These are phyloP conservation scores for Galagoides demidoff DNA, from an alignment of 2,797 vertebrate species.

Conservation along the genomic window DNA sequence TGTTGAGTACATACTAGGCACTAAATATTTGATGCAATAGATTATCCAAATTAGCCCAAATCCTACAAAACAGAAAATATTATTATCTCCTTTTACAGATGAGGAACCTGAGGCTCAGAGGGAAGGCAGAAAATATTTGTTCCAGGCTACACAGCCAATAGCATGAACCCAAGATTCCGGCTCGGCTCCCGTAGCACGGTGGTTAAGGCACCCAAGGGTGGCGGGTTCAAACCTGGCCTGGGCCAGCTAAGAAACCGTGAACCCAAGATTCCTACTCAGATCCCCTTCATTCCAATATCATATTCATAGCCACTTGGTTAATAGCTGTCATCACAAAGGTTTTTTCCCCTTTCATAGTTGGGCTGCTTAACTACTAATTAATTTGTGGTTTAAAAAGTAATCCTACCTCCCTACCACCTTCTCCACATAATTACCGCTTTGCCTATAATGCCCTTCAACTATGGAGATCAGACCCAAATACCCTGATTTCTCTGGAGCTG, in stretches of 20 bases:
- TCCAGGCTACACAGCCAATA: not conserved
- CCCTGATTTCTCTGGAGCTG: not conserved
- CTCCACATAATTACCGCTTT: not conserved
- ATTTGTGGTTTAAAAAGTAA: not conserved
- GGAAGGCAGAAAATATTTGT: not conserved
- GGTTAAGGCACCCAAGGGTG: no score
- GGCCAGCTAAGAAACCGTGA: no score
- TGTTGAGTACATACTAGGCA: not conserved
- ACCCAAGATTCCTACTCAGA: not conserved
- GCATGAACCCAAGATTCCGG: not conserved
- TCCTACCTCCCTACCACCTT: not conserved
- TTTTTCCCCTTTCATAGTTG: not conserved
- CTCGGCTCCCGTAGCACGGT: no score
- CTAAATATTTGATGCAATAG: not conserved
- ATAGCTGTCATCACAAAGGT: not conserved
- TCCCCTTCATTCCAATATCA: not conserved
- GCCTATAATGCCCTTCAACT: not conserved
- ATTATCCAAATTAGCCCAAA: not conserved
- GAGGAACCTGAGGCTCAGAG: not conserved
- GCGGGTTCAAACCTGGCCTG: no score
- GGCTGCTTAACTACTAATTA: not conserved
- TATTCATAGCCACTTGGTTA: not conserved
- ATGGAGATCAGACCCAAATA: not conserved
- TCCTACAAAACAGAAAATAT: not conserved
- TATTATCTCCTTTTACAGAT: not conserved